Conservation (phyloP, 2,797 vertebrate genomes). For the Heterohyrax brucei region DNA sequence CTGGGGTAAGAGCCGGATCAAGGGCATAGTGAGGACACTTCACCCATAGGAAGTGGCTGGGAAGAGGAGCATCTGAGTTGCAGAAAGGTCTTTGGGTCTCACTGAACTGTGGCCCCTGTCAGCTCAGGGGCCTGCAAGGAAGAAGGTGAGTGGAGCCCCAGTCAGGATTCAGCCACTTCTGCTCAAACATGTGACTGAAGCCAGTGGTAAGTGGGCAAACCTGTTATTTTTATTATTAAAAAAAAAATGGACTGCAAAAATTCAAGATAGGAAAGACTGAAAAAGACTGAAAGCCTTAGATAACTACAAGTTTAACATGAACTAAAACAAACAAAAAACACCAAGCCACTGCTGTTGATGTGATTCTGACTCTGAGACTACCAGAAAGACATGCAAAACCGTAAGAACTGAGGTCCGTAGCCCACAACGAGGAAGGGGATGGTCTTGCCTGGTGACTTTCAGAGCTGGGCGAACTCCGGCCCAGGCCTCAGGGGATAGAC, state of each 20-base stretch:
- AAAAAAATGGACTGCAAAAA: not conserved
- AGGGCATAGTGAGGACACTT: not conserved
- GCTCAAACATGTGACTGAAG: not conserved
- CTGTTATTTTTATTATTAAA: not conserved
- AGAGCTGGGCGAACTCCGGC: not conserved
- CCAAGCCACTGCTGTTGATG: too few relatives aligned
- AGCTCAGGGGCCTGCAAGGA: not conserved
- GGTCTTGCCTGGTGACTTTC: not conserved
- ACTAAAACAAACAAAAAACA: not conserved
- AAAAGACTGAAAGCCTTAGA: not conserved
- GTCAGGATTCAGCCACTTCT: not conserved
- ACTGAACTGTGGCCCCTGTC: not conserved
- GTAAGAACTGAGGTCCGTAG: not conserved
- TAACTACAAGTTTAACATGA: not conserved
- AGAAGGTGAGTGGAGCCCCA: not conserved
- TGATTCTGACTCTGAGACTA: not conserved
- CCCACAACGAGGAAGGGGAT: not conserved
- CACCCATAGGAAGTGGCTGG: not conserved
- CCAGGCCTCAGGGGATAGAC: not conserved
- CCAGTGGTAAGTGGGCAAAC: not conserved
- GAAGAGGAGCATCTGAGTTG: not conserved
- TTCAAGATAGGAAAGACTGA: not conserved
- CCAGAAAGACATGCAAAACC: not conserved
- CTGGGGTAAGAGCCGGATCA: accelerated
- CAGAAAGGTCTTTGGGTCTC: not conserved